phyloP scores from a whole-genome alignment of 2,113 vertebrate species.

The Argyrosomus japonicus region DNA sequence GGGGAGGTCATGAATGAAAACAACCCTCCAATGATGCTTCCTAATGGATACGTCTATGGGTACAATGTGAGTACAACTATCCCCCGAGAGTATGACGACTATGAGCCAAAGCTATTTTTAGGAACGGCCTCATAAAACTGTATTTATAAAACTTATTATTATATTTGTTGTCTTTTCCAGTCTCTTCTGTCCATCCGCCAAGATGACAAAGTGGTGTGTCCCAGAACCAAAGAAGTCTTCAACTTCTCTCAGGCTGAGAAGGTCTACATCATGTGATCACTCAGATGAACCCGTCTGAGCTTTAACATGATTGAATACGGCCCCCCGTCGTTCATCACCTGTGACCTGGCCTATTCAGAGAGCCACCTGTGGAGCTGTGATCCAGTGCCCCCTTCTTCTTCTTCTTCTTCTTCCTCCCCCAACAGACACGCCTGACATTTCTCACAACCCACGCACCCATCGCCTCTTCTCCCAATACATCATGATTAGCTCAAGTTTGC shows the following conservation, averaged over 20 bases:
- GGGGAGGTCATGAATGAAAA: conserved; percentile 99
- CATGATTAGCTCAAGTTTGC: conserved; percentile 26
- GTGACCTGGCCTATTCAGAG: conserved; percentile 50
- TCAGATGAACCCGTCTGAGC: conserved; percentile 33
- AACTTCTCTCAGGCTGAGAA: conserved; percentile 99
- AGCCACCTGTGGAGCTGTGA: conserved; percentile 70
- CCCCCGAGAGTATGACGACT: background rate
- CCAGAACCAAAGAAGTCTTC: conserved; percentile 99
- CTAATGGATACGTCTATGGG: conserved; percentile 98
- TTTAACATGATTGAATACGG: conserved; percentile 50
- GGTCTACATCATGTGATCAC: conserved; percentile 98
- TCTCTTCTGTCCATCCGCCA: conserved; percentile 99
- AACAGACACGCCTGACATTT: conserved; percentile 4
- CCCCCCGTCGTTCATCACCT: conserved; percentile 46
- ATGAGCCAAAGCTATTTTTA: background rate
- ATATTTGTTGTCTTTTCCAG: conserved; percentile 80
- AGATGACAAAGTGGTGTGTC: conserved; percentile 98
- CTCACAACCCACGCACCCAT: background rate
- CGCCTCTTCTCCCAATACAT: background rate
- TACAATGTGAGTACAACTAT: conserved; percentile 92
- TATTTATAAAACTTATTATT: background rate
- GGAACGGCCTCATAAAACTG: no score
- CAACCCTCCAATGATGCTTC: conserved; percentile 99
- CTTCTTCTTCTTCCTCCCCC: background rate
- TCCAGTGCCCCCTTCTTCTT: conserved; percentile 38